Evolutionary conservation across 2,113 vertebrate genomes (phyloP).

Genomic region (Prunella fulvescens): DNA sequence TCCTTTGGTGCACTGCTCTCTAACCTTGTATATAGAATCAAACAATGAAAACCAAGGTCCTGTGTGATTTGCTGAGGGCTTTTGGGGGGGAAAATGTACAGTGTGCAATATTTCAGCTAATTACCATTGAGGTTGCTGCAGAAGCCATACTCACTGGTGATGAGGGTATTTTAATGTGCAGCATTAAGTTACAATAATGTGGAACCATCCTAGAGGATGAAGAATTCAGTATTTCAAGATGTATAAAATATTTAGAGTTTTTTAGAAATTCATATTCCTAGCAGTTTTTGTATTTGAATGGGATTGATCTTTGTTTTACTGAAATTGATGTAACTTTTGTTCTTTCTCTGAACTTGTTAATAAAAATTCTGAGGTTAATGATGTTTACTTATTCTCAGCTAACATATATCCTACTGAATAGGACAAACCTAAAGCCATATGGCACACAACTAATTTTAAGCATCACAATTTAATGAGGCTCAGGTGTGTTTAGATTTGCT

Average conservation of each 20-base stretch:
- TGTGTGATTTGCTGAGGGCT: accelerated
- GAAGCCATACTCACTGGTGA: neutral
- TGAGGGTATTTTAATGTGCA: neutral
- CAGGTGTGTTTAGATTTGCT: neutral
- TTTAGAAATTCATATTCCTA: neutral
- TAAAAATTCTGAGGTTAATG: neutral
- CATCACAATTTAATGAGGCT: neutral
- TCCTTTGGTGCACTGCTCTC: neutral
- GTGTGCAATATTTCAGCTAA: neutral
- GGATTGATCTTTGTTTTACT: neutral
- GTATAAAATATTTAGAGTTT: neutral
- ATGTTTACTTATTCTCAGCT: neutral
- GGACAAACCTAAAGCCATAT: neutral
- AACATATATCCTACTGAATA: neutral
- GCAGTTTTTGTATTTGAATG: neutral
- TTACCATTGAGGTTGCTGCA: neutral
- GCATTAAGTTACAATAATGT: neutral
- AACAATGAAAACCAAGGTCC: neutral
- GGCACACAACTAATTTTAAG: neutral
- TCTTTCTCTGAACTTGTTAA: conserved; percentile 1
- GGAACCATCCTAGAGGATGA: neutral
- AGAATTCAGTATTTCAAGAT: neutral
- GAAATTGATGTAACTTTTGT: neutral
- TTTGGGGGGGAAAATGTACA: neutral
- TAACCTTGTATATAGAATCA: neutral